Base-by-base conservation (phyloP, 2,113 vertebrate genomes). In the Campylomormyrus tamandua region DNA sequence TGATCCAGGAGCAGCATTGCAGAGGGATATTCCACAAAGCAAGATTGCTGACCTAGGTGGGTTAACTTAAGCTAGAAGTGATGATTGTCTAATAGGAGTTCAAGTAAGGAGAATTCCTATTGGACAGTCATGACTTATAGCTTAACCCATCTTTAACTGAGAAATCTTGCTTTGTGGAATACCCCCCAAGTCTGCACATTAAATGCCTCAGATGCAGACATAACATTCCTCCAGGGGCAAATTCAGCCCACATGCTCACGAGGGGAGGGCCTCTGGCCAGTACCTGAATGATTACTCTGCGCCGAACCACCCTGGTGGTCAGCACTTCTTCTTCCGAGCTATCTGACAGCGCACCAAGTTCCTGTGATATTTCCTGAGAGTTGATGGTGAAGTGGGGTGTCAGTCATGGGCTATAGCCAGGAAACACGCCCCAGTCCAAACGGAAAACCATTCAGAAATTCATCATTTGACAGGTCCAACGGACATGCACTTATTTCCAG, bases 251-350 rank as follows among this genome's bases (percentile, higher is more conserved):
- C 87, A 87, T 89, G 90, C 91, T 50, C 62, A 90, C 0, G 87
- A 13, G 62, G 88, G 90, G 89, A 39, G 24, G 50, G 0, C 8
- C n/a, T 77, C 42, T 24, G n/a, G 3, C 89, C 24, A 91, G 95
- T 99, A 99, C 98, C 98, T 99, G 97, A 88, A 99, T 99, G 91
- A 99, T 97, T 90, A 99, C 97, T 93, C 98, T 97, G 62, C 98
- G 98, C 88, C 97, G 97, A 92, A 99, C 92, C 91, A 99, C 97
- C 95, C 98, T 97, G 96, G 98, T 99, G 85, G 98, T 99, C 93
- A 99, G 94, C 93, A 97, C 96, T 90, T 98, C 97, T 0, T 99
- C 98, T 94, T 99, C 98, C 19, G 98, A 99, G 96, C 97, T 98
- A 95, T 94, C 95, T 92, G 97, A 97, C 95, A 97, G 96, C 93